Evolutionary conservation across 37 sponge, comb jelly and placozoan species (phyloP).

Genomic region (Haliclona indistincta): DNA sequence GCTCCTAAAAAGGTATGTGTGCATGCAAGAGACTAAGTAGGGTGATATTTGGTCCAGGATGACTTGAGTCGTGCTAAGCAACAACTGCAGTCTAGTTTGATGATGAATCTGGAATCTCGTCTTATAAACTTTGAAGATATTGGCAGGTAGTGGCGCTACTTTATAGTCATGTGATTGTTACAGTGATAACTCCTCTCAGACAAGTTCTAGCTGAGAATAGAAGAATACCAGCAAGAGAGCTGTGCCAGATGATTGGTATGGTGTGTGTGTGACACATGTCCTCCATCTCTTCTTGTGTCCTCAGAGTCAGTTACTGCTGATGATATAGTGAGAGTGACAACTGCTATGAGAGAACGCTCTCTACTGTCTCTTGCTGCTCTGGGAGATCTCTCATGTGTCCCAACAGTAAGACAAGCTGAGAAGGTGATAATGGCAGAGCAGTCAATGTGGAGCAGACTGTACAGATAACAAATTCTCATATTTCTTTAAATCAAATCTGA

Average conservation of each 20-base stretch:
- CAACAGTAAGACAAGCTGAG: conserved; percentile 49
- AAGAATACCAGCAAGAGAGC: conserved; percentile 48
- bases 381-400: conserved; percentile 63
- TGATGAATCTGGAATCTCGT: conserved; percentile 96
- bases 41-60: conserved; percentile 37
- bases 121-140: conserved; percentile 90
- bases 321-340: conserved; percentile 53
- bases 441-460: no score
- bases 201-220: conserved; percentile 51
- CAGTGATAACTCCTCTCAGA: conserved; percentile 12
- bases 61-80: conserved; percentile 87
- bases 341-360: conserved; percentile 39
- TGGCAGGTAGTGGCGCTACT: conserved; percentile 60
- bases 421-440: conserved; percentile 26
- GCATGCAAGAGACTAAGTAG: not conserved
- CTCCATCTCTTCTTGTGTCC: not conserved
- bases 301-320: conserved; percentile 59
- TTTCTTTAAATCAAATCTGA: no score
- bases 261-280: not conserved
- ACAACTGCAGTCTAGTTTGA: conserved; percentile 85
- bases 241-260: conserved; percentile 72
- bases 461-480: no score
- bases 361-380: conserved; percentile 55
- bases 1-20: conserved; percentile 48
- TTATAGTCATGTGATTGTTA: not conserved